These are phyloP conservation scores for Synergus gifuensis DNA, from an alignment of 2,888 invertebrate genomes.

Conservation along the genomic window DNA sequence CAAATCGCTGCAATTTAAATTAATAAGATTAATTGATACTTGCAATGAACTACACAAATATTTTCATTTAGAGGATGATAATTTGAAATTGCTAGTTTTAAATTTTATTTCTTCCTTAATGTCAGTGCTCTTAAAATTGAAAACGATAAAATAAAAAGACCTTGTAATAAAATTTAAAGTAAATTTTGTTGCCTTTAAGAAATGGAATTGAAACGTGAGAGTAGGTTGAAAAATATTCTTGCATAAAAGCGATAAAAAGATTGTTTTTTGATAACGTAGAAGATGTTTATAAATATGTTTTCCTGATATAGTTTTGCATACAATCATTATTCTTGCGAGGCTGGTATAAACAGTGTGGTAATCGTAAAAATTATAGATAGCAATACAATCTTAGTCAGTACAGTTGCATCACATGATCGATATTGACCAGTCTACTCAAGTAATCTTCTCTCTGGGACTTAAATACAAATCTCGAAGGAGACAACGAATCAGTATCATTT, in stretches of 20 bases:
- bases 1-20: background rate
- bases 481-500: conserved; percentile 1
- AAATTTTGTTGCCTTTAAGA: background rate
- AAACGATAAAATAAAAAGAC: background rate
- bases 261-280: background rate
- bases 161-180: background rate
- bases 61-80: no score
- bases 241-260: background rate
- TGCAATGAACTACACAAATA: no score
- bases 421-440: background rate
- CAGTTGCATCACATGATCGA: conserved; percentile 17
- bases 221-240: background rate
- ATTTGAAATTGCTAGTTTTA: no score
- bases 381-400: background rate
- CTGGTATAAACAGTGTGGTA: background rate
- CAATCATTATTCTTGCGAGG: background rate
- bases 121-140: no score
- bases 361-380: background rate
- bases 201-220: background rate
- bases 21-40: background rate
- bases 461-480: background rate
- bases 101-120: no score
- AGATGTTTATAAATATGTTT: conserved; percentile 25
- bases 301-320: background rate
- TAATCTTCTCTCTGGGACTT: background rate